Evolutionary conservation across 2,888 invertebrate species (phyloP).

Genomic region (Cheilosia scutellata): DNA sequence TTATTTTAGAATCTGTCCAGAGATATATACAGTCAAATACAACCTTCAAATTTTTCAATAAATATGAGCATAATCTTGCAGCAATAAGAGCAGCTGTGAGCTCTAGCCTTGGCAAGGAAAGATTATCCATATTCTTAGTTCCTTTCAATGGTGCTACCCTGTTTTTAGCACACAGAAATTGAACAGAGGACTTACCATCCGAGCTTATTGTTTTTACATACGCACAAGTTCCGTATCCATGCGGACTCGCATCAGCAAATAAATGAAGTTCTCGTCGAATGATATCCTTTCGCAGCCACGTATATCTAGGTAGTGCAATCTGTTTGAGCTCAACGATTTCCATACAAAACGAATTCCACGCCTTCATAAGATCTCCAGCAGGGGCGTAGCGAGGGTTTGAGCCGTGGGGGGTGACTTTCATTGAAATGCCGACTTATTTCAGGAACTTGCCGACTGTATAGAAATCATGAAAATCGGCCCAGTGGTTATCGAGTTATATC

Average conservation of each 20-base stretch:
- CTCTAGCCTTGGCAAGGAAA: slow-evolving; percentile 13
- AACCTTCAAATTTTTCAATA: slow-evolving; percentile 1
- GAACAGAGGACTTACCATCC: background rate
- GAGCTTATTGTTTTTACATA: slow-evolving; percentile 2
- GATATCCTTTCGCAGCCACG: background rate
- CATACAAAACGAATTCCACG: background rate
- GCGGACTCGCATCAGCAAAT: slow-evolving; percentile 5
- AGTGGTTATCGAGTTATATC: no score
- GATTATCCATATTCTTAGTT: slow-evolving; percentile 1
- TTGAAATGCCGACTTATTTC: no score
- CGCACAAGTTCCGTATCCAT: slow-evolving; percentile 5
- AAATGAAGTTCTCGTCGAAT: background rate
- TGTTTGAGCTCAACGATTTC: background rate
- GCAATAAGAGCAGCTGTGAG: slow-evolving; percentile 33
- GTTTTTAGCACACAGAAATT: slow-evolving; percentile 35
- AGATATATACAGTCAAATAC: slow-evolving; percentile 12
- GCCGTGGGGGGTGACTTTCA: no score
- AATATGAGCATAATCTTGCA: slow-evolving; percentile 27
- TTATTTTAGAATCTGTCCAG: slow-evolving; percentile 26
- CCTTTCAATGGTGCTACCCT: slow-evolving; percentile 30
- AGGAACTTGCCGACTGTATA: no score
- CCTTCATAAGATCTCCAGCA: slow-evolving; percentile 2
- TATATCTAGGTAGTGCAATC: background rate
- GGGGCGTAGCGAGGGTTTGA: no score
- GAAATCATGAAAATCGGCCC: no score